phyloP scores from a whole-genome alignment of 2,113 vertebrate genomes.

The Sebastes schlegelii region DNA sequence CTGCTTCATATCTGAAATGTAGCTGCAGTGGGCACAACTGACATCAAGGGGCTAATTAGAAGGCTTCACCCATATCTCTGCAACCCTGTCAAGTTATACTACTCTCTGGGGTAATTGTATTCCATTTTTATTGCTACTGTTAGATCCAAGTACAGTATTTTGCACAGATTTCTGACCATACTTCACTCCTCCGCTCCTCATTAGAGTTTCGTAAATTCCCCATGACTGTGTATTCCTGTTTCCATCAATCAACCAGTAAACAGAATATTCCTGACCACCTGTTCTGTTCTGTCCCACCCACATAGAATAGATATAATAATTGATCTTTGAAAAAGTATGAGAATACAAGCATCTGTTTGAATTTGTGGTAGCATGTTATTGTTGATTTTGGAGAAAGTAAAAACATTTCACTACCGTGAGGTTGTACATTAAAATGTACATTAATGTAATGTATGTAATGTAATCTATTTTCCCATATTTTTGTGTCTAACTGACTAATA shows the following conservation, averaged over 20 bases:
- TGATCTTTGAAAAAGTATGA: background rate
- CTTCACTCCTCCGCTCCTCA: background rate
- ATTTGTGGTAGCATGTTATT: too few species aligned
- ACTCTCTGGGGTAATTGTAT: background rate
- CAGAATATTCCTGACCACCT: background rate
- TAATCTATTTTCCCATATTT: too few species aligned
- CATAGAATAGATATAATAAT: background rate
- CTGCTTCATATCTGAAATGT: constrained; percentile 8
- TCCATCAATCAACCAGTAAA: background rate
- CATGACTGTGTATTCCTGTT: background rate
- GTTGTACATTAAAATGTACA: too few species aligned
- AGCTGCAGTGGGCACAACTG: background rate
- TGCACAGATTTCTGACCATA: background rate
- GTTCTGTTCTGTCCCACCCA: background rate
- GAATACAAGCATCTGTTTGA: background rate
- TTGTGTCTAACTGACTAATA: too few species aligned
- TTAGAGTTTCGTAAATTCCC: background rate
- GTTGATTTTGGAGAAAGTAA: background rate
- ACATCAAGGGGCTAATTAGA: background rate
- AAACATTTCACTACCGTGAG: background rate
- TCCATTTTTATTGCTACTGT: background rate
- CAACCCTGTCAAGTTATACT: too few species aligned
- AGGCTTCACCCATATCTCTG: background rate
- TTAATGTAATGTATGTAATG: too few species aligned
- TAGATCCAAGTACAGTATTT: background rate